Percentiles rank a stretch among this genome's conserved stretches.
phyloP scores from a whole-genome alignment of 2,888 invertebrate genomes.

The Pyrocoelia pectoralis region DNA sequence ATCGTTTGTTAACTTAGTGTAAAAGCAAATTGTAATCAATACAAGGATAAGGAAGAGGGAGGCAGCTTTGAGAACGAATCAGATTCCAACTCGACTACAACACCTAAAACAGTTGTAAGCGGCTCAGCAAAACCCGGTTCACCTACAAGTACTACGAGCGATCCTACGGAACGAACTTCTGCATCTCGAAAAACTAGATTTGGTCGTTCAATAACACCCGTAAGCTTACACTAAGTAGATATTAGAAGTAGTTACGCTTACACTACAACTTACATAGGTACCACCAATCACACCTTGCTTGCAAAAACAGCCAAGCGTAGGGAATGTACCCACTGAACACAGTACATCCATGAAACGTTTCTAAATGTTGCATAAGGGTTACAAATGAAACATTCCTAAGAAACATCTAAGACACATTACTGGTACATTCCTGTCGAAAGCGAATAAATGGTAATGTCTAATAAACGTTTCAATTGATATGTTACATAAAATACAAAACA shows the following conservation, averaged over 20 bases:
- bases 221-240: constrained; percentile 50
- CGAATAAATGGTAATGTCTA: no score
- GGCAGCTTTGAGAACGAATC: constrained; percentile 78
- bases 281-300: constrained; percentile 65
- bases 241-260: constrained; percentile 30
- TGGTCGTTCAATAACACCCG: constrained; percentile 62
- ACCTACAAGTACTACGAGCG: constrained; percentile 62
- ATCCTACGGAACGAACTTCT: constrained; percentile 65
- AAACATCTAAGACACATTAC: no score
- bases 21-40: not conserved
- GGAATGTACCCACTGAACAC: no score
- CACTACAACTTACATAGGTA: constrained; percentile 53
- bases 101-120: constrained; percentile 76
- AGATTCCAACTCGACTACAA: constrained; percentile 79
- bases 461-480: no score
- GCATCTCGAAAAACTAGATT: constrained; percentile 63
- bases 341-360: no score
- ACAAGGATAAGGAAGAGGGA: constrained; percentile 63
- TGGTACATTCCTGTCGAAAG: no score
- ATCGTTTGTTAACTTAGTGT: not conserved
- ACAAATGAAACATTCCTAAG: no score
- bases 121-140: constrained; percentile 63
- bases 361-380: no score
- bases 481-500: no score
- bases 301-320: constrained; percentile 68